Conservation (phyloP, 2,888 invertebrate genomes). For the Apamea monoglypha region DNA sequence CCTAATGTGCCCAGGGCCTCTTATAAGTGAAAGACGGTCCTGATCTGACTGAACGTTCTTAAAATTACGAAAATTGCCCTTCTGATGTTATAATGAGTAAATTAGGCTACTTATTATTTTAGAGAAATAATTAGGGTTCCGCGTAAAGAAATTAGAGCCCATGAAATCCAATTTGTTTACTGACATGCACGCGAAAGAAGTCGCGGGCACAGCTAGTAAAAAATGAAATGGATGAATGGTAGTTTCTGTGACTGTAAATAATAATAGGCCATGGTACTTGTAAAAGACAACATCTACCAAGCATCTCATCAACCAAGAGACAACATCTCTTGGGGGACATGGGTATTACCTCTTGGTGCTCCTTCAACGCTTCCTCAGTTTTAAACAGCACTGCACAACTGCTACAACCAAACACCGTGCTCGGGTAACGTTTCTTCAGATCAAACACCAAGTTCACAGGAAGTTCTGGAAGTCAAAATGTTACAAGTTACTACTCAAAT, state of each 20-base stretch:
- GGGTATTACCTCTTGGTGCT: slow-evolving; percentile 76
- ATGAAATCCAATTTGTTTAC: neutral
- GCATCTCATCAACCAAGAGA: neutral
- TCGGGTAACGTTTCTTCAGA: slow-evolving; percentile 68
- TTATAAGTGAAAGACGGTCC: no score
- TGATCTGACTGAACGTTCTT: no score
- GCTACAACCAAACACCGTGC: slow-evolving; percentile 79
- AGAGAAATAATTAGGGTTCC: neutral
- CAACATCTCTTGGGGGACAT: neutral
- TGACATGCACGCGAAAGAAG: neutral
- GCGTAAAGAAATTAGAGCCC: neutral
- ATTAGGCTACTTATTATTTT: neutral
- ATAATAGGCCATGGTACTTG: neutral
- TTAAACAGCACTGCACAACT: slow-evolving; percentile 81
- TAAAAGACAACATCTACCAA: no score
- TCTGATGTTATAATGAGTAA: no score
- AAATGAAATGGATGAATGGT: neutral
- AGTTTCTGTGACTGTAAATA: neutral
- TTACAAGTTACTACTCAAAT: neutral
- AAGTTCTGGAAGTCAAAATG: slow-evolving; percentile 71
- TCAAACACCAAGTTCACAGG: slow-evolving; percentile 71
- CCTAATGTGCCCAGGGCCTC: no score
- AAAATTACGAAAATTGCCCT: no score
- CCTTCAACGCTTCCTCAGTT: slow-evolving; percentile 72
- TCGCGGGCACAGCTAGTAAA: neutral